Conservation (phyloP, 2,888 invertebrate genomes). For the Serrognathus titanus region DNA sequence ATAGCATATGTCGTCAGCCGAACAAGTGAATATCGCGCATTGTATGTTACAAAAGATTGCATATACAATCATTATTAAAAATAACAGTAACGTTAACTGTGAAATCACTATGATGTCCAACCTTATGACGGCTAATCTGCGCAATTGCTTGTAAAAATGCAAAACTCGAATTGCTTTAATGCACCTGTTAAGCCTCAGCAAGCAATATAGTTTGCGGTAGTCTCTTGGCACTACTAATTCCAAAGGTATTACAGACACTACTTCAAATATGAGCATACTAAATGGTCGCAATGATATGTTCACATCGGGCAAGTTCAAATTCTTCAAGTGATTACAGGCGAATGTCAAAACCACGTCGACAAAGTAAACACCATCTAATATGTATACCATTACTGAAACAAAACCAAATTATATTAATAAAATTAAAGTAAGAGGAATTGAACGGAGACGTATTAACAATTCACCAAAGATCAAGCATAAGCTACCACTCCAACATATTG, state of each 20-base stretch:
- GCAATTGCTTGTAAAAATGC: not conserved
- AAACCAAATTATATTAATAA: not conserved
- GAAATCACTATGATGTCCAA: not conserved
- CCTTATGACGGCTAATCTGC: not conserved
- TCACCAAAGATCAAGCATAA: no score
- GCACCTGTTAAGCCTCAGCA: not conserved
- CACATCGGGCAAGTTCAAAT: not conserved
- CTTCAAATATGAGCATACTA: slow-evolving; percentile 7
- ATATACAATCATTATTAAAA: not conserved
- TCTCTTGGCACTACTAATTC: slow-evolving; percentile 2
- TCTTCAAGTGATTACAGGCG: slow-evolving; percentile 8
- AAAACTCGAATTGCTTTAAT: not conserved
- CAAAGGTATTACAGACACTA: slow-evolving; percentile 12
- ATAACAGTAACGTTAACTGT: not conserved
- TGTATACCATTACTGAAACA: slow-evolving; percentile 12
- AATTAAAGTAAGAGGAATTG: no score
- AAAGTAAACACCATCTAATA: slow-evolving; percentile 10
- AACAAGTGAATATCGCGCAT: not conserved
- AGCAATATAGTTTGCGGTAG: not conserved
- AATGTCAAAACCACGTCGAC: slow-evolving; percentile 9
- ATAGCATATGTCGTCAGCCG: not conserved
- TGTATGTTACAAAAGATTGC: not conserved
- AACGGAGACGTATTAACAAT: no score
- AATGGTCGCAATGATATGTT: slow-evolving; percentile 2
- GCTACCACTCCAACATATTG: no score